A percentile compares a stretch with the other conserved stretches of the same genome.
These are phyloP conservation scores for Herminia tarsipennalis DNA, from an alignment of 2,888 invertebrate species.

Conservation along the genomic window DNA sequence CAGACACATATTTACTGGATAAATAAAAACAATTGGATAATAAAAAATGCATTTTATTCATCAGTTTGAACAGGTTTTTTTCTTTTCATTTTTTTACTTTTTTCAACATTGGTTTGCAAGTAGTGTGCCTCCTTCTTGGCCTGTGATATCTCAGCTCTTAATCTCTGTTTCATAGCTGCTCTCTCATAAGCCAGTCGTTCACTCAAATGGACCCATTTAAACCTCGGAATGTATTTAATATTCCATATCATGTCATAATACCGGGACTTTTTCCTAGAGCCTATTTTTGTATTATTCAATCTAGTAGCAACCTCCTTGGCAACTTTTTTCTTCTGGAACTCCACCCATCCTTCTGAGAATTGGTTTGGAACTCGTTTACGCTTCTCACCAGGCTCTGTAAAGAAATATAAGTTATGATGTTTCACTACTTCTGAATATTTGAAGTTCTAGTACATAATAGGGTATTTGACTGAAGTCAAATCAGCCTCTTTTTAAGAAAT, in stretches of 20 bases:
- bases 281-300: slow-evolving; percentile 95
- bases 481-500: too few species aligned
- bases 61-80: slow-evolving; percentile 52
- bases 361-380: slow-evolving; percentile 86
- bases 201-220: slow-evolving; percentile 98
- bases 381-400: slow-evolving; percentile 79
- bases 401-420: slow-evolving; percentile 5
- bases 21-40: slow-evolving; percentile 1
- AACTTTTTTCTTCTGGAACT: slow-evolving; percentile 94
- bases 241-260: slow-evolving; percentile 98
- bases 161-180: slow-evolving; percentile 94
- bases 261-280: slow-evolving; percentile 93
- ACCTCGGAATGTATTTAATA: slow-evolving; percentile 97
- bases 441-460: too few species aligned
- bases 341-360: slow-evolving; percentile 98
- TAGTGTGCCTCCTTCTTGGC: slow-evolving; percentile 96
- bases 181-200: slow-evolving; percentile 97
- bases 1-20: neutral
- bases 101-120: slow-evolving; percentile 93
- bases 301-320: slow-evolving; percentile 94
- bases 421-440: too few species aligned
- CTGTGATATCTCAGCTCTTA: slow-evolving; percentile 94
- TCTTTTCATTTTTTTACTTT: slow-evolving; percentile 89
- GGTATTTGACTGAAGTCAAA: too few species aligned
- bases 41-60: slow-evolving; percentile 26